Base-by-base conservation (phyloP, 2,797 vertebrate genomes). In the Myripristis jacobus region DNA sequence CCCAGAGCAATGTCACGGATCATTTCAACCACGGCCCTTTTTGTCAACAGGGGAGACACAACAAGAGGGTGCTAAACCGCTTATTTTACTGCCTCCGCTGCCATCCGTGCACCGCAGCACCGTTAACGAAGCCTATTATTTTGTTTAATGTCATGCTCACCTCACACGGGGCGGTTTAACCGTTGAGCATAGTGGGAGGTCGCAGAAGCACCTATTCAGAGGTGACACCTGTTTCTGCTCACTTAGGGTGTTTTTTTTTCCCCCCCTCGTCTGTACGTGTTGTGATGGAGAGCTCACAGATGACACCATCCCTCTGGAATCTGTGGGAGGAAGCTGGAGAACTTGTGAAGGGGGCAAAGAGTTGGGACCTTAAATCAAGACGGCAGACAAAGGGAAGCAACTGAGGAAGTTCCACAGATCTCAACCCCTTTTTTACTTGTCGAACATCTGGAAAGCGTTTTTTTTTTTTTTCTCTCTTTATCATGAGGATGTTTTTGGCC, bases 171-270 rank as follows among this genome's bases (percentile, higher is more conserved):
- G 51, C 2, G 43, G 56, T 38, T 25, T 22, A 21, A 29, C 41
- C 25, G 21, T 7, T 22, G 57, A 72, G 77, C 82, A 55, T 0
- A 5, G 36, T 36, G 64, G 64, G 75, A 79, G 85, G 79, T 83
- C 38, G 51, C 66, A 57, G 48, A 31, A 69, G 52, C n/a, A 52
- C 75, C 71, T 36, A 22, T 60, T 82, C 50, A 16, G 79, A 65
- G 71, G 78, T 69, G 74, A 84, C 86, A 89, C 88, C 83, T 90
- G 88, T 88, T 87, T 77, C 85, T 75, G 71, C 69, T 82, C 83
- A 19, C 62, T 78, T 31, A 44, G 25, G 16, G n/a, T 6, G 9
- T 34, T 36, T 0, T 68, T 12, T 2, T n/a, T 31, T 25, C 13
- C 25, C 7, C 6, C 12, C 3, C 48, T 21, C 21, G 1, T 36